phyloP scores from a whole-genome alignment of 2,113 vertebrate species.

The Lepidiolamprologus cunningtoni region DNA sequence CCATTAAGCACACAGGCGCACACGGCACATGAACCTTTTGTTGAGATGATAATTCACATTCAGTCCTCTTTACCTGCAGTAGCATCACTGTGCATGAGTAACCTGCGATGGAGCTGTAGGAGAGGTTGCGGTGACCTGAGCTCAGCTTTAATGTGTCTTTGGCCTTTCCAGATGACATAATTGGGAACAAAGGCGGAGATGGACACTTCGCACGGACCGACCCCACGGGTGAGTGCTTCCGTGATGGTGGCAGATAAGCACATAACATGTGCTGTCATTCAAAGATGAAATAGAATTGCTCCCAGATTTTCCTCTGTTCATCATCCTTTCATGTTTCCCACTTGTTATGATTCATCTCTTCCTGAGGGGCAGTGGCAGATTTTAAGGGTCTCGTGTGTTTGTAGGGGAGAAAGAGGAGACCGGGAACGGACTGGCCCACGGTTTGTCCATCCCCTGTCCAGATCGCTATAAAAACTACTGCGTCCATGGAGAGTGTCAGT shows the following conservation, averaged over 20 bases:
- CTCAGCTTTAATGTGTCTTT: slow-evolving; percentile 8
- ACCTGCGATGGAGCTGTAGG: neutral
- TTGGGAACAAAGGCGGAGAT: slow-evolving; percentile 85
- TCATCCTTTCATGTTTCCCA: neutral
- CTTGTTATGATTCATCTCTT: neutral
- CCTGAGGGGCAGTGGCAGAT: neutral
- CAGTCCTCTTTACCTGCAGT: neutral
- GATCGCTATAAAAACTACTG: slow-evolving; percentile 94
- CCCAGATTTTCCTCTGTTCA: neutral
- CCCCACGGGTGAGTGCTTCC: slow-evolving; percentile 77
- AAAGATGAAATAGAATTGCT: neutral
- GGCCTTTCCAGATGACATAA: slow-evolving; percentile 78
- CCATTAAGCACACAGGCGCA: slow-evolving; percentile 9
- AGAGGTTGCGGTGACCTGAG: neutral
- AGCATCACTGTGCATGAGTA: neutral
- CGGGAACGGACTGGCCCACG: slow-evolving; percentile 81
- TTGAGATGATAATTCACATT: neutral
- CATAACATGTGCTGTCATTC: neutral
- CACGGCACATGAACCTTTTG: neutral
- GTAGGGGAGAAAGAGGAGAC: slow-evolving; percentile 73
- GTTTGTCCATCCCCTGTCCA: slow-evolving; percentile 90
- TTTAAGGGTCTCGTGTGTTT: neutral
- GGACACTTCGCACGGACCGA: slow-evolving; percentile 90
- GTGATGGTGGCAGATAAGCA: neutral
- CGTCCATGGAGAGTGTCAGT: slow-evolving; percentile 94